Conservation (phyloP, 2,113 vertebrate genomes). For the Regulus satrapa region DNA sequence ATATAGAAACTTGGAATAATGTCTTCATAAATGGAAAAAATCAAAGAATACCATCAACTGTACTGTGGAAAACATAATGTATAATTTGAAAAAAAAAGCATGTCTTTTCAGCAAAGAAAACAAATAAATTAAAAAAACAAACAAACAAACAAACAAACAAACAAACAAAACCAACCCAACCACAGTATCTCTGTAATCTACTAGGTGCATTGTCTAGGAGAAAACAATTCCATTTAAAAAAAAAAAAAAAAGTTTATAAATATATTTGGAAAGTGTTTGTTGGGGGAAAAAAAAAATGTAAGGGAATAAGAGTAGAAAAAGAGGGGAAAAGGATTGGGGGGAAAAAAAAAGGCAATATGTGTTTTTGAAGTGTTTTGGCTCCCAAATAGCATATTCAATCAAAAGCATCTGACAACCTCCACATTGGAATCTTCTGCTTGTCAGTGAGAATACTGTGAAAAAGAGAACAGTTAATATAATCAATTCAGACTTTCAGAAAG, state of each 20-base stretch:
- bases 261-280: not conserved
- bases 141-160: no score
- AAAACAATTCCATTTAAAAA: not conserved
- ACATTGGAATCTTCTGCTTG: constrained; percentile 10
- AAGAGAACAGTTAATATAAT: constrained; percentile 30
- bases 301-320: not conserved
- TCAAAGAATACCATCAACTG: not conserved
- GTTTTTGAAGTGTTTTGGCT: constrained; percentile 30
- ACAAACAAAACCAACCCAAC: no score
- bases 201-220: not conserved
- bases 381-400: constrained; percentile 19
- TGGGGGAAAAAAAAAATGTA: not conserved
- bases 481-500: constrained; percentile 5
- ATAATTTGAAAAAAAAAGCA: not conserved
- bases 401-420: constrained; percentile 36
- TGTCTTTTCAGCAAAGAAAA: accelerated
- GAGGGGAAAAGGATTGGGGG: not conserved
- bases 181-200: not conserved
- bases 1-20: not conserved
- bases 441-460: not conserved
- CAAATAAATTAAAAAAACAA: no score
- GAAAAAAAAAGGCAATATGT: not conserved
- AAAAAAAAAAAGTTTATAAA: not conserved
- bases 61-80: not conserved
- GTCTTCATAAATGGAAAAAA: not conserved